Evolutionary conservation across 2,888 invertebrate species (phyloP).

Genomic region (Diachrysia chrysitis): DNA sequence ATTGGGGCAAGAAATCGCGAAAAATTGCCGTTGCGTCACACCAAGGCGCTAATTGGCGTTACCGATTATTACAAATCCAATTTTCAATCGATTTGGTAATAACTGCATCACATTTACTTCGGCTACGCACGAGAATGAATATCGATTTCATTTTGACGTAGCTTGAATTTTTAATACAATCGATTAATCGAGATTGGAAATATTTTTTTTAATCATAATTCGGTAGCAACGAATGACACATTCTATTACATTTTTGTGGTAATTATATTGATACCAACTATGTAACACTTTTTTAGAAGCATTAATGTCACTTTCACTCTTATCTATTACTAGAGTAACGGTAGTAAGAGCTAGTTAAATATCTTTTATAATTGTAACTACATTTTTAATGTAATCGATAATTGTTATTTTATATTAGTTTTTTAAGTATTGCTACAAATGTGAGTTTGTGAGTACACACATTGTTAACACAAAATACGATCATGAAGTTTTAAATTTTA

Average conservation of each 20-base stretch:
- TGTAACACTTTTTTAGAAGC: background rate
- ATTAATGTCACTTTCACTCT: background rate
- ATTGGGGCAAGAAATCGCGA: conserved; percentile 80
- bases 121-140: conserved; percentile 61
- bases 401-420: too few relatives aligned
- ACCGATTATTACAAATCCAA: conserved; percentile 80
- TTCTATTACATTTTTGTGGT: background rate
- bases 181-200: background rate
- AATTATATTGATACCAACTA: background rate
- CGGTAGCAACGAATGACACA: background rate
- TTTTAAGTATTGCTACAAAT: too few relatives aligned
- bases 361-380: background rate
- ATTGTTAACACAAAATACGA: too few relatives aligned
- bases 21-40: conserved; percentile 82
- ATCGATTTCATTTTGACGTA: conserved; percentile 49
- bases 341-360: background rate
- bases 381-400: background rate
- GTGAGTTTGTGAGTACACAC: too few relatives aligned
- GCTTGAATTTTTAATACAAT: conserved; percentile 21
- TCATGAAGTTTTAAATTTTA: too few relatives aligned
- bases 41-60: conserved; percentile 78
- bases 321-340: background rate
- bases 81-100: conserved; percentile 77
- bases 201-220: background rate
- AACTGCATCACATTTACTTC: conserved; percentile 60